Evolutionary conservation across 2,797 vertebrate genomes (phyloP), one percentile per base, ranked within the genome.

Genomic region (Nasua narica): DNA sequence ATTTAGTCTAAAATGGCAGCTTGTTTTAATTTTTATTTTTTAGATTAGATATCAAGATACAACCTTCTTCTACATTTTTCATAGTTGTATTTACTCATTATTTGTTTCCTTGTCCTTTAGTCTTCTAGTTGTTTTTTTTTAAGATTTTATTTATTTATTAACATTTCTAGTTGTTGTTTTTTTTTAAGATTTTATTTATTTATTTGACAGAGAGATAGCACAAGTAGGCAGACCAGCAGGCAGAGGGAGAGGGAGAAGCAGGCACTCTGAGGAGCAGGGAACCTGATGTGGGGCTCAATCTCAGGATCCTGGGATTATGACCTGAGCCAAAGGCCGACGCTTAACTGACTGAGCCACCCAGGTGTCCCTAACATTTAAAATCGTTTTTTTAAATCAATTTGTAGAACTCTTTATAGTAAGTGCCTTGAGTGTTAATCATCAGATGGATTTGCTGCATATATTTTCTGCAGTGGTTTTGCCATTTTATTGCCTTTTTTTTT

Each of bases 1-100:
- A 84, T 90, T 90, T 88, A 83, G 25, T 88, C n/a, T 78, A 77
- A 91, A 91, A 32, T 91, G 62, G 23, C 43, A 74, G 10, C 23
- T 87, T 91, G 29, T 85, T 95, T 89, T 89, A 76, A 62, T 76
- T 91, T 79, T 25, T 70, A 46, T 85, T 58, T 86, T 90, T 74
- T 72, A 2, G 19, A 25, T 72, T 91, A 83, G 14, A 78, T 94
- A 37, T 94, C n/a, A 87, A 29, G 70, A 32, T 84, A 72, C 87
- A 91, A 65, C 23, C 40, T 88, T 91, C 74, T 5, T 1, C 16
- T 8, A 58, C 13, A 40, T 93, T 95, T 92, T 82, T 77, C 32
- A 4, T 65, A 87, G n/a, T 70, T 96, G 37, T 72, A 29, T 65
- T 62, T 88, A n/a, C 21, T 93, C 46, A 82, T 56, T 72, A 43